Percentiles rank a stretch among this genome's conserved stretches.
These are phyloP conservation scores for Eptatretus atami DNA, from an alignment of 2,797 vertebrate species.

Conservation along the genomic window DNA sequence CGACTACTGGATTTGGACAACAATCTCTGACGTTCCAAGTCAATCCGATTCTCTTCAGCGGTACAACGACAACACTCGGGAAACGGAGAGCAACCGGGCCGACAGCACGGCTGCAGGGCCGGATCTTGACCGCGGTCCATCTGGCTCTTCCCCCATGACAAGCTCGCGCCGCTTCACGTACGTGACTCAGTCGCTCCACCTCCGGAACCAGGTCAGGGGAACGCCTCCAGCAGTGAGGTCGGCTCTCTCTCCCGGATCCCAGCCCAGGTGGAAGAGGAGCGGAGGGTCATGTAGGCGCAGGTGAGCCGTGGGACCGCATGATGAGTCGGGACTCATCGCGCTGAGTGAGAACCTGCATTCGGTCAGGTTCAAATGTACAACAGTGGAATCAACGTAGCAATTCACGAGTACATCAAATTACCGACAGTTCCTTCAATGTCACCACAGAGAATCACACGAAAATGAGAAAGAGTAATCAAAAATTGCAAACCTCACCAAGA, in stretches of 20 bases:
- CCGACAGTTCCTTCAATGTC: no score
- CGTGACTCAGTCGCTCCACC: slow-evolving; percentile 18
- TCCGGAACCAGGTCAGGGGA: slow-evolving; percentile 13
- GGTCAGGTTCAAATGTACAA: no score
- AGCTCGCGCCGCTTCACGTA: slow-evolving; percentile 24
- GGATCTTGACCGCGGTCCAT: slow-evolving; percentile 24
- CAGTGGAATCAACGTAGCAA: no score
- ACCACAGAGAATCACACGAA: no score
- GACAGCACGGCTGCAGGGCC: slow-evolving; percentile 34
- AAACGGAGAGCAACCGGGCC: slow-evolving; percentile 25
- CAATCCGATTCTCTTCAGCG: not conserved
- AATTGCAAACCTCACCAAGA: no score
- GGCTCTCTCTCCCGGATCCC: slow-evolving; percentile 52
- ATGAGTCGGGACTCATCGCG: slow-evolving; percentile 25
- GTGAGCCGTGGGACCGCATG: slow-evolving; percentile 19
- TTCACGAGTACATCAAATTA: no score
- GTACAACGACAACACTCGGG: slow-evolving; percentile 34
- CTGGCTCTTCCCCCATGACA: slow-evolving; percentile 49
- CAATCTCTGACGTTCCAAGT: no score
- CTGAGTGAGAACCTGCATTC: slow-evolving; percentile 20
- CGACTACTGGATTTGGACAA: no score
- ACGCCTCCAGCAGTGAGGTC: slow-evolving; percentile 13
- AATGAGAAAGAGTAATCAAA: no score
- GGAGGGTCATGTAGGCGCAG: slow-evolving; percentile 34
- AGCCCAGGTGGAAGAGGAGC: slow-evolving; percentile 44